Base-by-base conservation (phyloP, 37 sponge, comb jelly and placozoan genomes). In the Ephydatia muelleri region DNA sequence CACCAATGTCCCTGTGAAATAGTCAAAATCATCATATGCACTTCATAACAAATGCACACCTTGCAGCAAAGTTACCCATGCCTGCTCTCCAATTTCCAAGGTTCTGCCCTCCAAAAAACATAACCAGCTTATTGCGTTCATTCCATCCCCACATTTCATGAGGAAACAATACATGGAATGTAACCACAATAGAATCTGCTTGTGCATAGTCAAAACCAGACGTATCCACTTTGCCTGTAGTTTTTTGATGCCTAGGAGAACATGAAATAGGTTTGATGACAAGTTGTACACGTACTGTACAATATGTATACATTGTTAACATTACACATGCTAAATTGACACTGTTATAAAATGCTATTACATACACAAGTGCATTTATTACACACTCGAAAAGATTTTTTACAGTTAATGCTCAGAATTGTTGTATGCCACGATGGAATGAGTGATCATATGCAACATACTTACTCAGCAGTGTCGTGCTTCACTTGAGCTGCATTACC, bases 91-190 rank as follows among this genome's bases (percentile, higher is more conserved):
- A 87, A 9, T 75, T 4, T 14, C 88, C 88, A 74, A 87, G 82
- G 35, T 31, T 27, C 8, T 40, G 47, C 16, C 77, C 70, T n/a
- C 83, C 83, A 77, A 88, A 88, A 2, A 64, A 34, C 38, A 88
- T 82, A 37, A 48, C 65, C 57, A 88, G 33, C 16, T 25, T n/a
- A n/a, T 67, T 38, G 0, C 16, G 19, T 40, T 22, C 66, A 35
- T 82, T 72, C 82, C 82, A 88, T 27, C 70, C 29, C 88, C 88
- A 88, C 1, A 49, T 22, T 9, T 48, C 38, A 22, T 34, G 0
- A 25, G 83, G 88, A 37, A 88, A 35, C 11, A 88, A 21, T 32
- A 70, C 88, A 69, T 77, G 65, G 69, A 88, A 88, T 5, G 68
- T 76, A 21, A 88, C 71, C 64, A 11, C 47, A 40, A 83, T 43